A percentile compares a stretch with the other conserved stretches of the same genome.
These are phyloP conservation scores for Tethya wilhelma DNA, from an alignment of 37 sponge, comb jelly and placozoan genomes.

Conservation along the genomic window DNA sequence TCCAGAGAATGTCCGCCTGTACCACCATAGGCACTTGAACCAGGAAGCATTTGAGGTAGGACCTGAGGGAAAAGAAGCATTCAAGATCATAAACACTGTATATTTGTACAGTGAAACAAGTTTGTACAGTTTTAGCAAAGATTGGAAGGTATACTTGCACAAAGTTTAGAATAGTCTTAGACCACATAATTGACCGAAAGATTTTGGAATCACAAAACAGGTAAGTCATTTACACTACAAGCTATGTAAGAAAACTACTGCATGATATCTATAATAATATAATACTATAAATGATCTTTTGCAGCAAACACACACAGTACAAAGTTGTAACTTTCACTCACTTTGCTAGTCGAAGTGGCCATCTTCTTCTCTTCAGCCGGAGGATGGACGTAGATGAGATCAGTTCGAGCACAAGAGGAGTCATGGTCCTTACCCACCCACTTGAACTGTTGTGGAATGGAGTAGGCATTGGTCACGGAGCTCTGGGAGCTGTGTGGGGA, in stretches of 20 bases:
- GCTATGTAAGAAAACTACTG: background rate
- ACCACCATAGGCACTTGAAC: slow-evolving; percentile 12
- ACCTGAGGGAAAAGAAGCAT: slow-evolving; percentile 1
- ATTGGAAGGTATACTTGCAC: too few relatives aligned
- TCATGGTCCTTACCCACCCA: slow-evolving; percentile 39
- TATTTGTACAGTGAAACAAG: too few relatives aligned
- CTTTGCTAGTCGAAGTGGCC: slow-evolving; percentile 13
- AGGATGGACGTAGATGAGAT: slow-evolving; percentile 60
- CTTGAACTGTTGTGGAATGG: slow-evolving; percentile 33
- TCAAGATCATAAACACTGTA: too few relatives aligned
- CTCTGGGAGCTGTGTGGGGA: slow-evolving; percentile 12
- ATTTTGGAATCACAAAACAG: too few relatives aligned
- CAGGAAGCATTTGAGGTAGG: background rate
- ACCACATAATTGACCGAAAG: too few relatives aligned
- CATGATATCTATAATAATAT: background rate
- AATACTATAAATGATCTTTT: background rate
- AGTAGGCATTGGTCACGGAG: background rate
- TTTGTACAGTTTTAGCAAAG: too few relatives aligned
- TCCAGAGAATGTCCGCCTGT: background rate
- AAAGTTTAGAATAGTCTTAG: too few relatives aligned
- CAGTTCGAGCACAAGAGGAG: slow-evolving; percentile 61
- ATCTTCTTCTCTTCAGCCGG: slow-evolving; percentile 30
- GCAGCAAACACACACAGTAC: background rate
- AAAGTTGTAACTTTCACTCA: background rate
- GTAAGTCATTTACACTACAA: background rate